These are phyloP conservation scores for Heteromormyrus szaboi DNA, from an alignment of 2,797 vertebrate genomes.

Conservation along the genomic window DNA sequence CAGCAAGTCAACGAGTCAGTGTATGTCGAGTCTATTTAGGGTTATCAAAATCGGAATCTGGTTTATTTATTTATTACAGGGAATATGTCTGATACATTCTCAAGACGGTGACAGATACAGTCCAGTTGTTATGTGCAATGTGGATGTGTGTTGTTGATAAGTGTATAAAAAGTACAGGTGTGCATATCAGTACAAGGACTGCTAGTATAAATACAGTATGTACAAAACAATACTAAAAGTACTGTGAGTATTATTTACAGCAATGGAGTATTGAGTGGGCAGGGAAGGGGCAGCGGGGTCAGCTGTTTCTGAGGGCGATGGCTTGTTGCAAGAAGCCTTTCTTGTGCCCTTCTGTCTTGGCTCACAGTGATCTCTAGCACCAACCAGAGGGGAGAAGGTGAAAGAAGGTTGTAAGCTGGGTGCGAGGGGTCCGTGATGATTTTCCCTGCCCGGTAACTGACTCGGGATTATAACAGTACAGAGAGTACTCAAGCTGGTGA, in stretches of 20 bases:
- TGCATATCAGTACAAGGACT: neutral
- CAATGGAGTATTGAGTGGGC: neutral
- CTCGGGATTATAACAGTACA: neutral
- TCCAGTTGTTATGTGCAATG: neutral
- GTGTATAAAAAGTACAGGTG: neutral
- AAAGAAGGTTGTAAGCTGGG: neutral
- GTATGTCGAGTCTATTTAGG: neutral
- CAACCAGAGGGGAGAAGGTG: neutral
- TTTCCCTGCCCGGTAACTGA: neutral
- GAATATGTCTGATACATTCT: neutral
- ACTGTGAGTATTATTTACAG: neutral
- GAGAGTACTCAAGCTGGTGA: neutral
- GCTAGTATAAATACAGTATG: neutral
- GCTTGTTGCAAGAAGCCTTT: neutral
- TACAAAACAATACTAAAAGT: neutral
- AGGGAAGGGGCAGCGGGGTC: neutral
- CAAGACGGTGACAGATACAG: neutral
- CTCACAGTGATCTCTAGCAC: neutral
- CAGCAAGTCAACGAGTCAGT: neutral
- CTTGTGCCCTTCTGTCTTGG: neutral
- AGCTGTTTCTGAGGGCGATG: neutral
- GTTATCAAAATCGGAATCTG: neutral
- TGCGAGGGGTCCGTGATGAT: neutral
- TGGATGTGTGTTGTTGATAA: neutral
- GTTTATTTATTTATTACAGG: neutral